Conservation (phyloP, 2,113 vertebrate genomes). For the Podarcis cretensis region DNA sequence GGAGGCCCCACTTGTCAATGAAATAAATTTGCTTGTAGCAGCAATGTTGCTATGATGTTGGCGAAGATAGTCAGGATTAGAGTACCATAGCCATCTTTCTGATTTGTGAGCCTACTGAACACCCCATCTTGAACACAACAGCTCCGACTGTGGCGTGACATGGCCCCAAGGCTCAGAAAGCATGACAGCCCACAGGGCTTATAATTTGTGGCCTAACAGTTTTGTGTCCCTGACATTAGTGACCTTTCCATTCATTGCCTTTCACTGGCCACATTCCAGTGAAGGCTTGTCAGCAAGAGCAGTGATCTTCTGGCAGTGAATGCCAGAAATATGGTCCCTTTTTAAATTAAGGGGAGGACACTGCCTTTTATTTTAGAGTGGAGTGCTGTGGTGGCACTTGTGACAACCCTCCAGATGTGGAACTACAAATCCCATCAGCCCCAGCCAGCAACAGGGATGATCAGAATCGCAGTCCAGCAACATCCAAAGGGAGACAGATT, state of each 20-base stretch:
- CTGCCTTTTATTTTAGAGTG: neutral
- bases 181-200: neutral
- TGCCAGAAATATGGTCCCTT: neutral
- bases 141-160: neutral
- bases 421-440: too few species aligned
- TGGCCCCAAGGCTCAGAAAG: slow-evolving; percentile 20
- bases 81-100: slow-evolving; percentile 42
- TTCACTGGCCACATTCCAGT: neutral
- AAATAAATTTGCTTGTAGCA: slow-evolving; percentile 65
- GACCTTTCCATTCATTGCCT: slow-evolving; percentile 16
- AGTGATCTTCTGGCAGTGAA: neutral
- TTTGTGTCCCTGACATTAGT: slow-evolving; percentile 30
- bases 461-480: too few species aligned
- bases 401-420: too few species aligned
- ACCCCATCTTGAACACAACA: neutral
- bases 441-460: too few species aligned
- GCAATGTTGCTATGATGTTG: slow-evolving; percentile 30
- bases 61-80: slow-evolving; percentile 30
- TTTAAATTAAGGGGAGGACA: neutral
- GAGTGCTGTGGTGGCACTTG: neutral
- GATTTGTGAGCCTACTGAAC: slow-evolving; percentile 38
- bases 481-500: too few species aligned
- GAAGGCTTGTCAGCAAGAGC: neutral
- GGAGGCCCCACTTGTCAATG: slow-evolving; percentile 55
- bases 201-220: neutral